Evolutionary conservation across 2,888 invertebrate species (phyloP).

Genomic region (Nymphalis polychloros): DNA sequence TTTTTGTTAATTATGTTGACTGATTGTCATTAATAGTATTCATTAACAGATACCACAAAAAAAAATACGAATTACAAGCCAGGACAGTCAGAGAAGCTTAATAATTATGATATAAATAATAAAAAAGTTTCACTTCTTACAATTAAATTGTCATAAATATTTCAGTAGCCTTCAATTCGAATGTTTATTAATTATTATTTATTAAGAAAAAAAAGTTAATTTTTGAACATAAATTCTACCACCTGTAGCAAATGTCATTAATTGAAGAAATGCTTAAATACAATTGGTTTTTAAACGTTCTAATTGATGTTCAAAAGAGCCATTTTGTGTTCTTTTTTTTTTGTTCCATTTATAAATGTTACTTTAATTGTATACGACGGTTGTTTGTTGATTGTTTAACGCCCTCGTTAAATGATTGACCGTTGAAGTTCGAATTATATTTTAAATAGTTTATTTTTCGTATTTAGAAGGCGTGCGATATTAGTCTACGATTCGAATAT

Average conservation of each 20-base stretch:
- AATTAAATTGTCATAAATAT: slow-evolving; percentile 2
- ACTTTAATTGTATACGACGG: background rate
- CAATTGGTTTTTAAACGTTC: slow-evolving; percentile 5
- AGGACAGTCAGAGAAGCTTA: no score
- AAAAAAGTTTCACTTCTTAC: background rate
- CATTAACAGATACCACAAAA: no score
- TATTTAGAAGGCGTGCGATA: no score
- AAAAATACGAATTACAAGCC: no score
- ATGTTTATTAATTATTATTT: background rate
- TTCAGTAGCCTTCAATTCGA: background rate
- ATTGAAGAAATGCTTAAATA: background rate
- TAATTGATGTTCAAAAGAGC: slow-evolving; percentile 6
- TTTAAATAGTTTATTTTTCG: background rate
- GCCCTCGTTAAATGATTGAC: slow-evolving; percentile 2
- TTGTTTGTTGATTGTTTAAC: background rate
- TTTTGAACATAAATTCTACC: background rate
- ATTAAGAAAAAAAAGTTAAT: background rate
- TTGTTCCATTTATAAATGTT: background rate
- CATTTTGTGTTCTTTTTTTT: background rate
- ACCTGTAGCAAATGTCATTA: slow-evolving; percentile 8
- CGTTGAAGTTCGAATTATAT: background rate
- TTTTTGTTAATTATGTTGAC: no score
- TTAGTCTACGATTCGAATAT: no score
- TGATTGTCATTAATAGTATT: no score
- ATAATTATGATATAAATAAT: no score